These are phyloP conservation scores for zebrafish (Danio rerio) DNA, from an alignment of 2,113 vertebrate species.

Conservation along the genomic window GRCz12tu NC_133183.1:64279501-64280000, in stretches of 20 bases:
- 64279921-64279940: conserved; percentile 44
- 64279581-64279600: no score
- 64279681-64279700: no score
- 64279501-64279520: no score
- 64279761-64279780: conserved; percentile 34
- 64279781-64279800: conserved; percentile 26
- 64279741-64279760: background rate
- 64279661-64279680: no score
- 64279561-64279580: no score
- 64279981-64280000: conserved; percentile 42
- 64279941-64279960: conserved; percentile 52
- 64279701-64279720: no score
- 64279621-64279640: no score
- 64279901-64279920: conserved; percentile 40
- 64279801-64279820: conserved; percentile 47
- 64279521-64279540: no score
- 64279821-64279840: conserved; percentile 44
- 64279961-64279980: conserved; percentile 44
- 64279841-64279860: conserved; percentile 30
- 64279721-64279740: no score
- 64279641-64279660: no score
- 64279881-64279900: conserved; percentile 53
- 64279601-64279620: no score
- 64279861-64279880: conserved; percentile 44
- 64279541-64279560: no score